Conservation (phyloP, 2,888 invertebrate genomes). For the Lepidochitona cinerea region DNA sequence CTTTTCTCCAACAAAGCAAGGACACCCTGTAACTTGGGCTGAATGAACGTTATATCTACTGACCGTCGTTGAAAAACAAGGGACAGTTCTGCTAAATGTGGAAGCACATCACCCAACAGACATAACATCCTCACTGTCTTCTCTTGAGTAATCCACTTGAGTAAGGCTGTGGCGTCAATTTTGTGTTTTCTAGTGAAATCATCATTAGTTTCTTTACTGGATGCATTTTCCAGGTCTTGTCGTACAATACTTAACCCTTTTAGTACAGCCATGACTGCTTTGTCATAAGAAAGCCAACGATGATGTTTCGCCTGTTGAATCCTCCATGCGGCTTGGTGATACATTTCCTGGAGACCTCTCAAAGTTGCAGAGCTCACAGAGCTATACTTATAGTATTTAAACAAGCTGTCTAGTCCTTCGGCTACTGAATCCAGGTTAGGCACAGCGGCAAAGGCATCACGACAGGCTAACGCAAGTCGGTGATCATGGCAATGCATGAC, state of each 20-base stretch:
- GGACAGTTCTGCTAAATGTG: conserved; percentile 20
- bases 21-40: background rate
- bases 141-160: conserved; percentile 28
- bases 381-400: conserved; percentile 27
- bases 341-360: conserved; percentile 22
- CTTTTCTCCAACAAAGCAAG: background rate
- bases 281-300: conserved; percentile 31
- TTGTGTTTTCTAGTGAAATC: background rate
- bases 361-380: conserved; percentile 23
- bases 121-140: conserved; percentile 17
- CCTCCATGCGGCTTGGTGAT: conserved; percentile 20
- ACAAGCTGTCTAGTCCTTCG: conserved; percentile 17
- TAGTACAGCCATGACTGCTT: conserved; percentile 25
- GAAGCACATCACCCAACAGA: conserved; percentile 29
- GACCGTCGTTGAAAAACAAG: conserved; percentile 22
- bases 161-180: conserved; percentile 26
- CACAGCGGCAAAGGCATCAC: background rate
- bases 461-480: background rate
- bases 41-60: conserved; percentile 7
- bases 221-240: conserved; percentile 25
- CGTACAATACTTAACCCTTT: conserved; percentile 17
- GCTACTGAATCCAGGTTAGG: background rate
- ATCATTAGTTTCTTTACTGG: background rate
- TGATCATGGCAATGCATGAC: conserved; percentile 8
- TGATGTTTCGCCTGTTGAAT: conserved; percentile 35